Conservation (phyloP, 2,113 vertebrate genomes). For the Physeter macrocephalus region DNA sequence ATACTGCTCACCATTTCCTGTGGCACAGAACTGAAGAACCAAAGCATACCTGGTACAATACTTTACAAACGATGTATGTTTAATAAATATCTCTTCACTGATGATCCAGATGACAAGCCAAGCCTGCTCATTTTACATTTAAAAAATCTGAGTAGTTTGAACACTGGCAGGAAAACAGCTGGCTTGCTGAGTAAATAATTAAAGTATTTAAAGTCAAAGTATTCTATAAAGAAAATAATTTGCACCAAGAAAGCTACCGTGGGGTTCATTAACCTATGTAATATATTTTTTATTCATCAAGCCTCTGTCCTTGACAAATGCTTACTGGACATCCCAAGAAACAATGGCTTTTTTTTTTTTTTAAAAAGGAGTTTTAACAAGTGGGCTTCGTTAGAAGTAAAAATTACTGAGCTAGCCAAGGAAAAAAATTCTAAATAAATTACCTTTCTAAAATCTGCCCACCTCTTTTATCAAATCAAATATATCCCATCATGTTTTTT, state of each 20-base stretch:
- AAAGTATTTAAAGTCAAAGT: slow-evolving; percentile 27
- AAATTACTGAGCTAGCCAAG: neutral
- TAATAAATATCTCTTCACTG: slow-evolving; percentile 5
- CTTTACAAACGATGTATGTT: neutral
- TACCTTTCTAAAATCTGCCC: neutral
- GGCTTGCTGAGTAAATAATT: slow-evolving; percentile 31
- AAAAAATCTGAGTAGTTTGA: neutral
- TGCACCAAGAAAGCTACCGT: neutral
- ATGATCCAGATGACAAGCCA: neutral
- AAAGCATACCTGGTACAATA: neutral
- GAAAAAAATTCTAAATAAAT: neutral
- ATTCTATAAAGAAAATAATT: slow-evolving; percentile 16
- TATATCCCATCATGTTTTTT: neutral
- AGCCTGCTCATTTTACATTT: neutral
- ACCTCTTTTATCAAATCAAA: neutral
- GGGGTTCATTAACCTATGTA: neutral
- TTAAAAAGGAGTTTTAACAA: neutral
- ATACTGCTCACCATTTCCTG: neutral
- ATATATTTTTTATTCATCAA: neutral
- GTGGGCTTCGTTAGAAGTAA: neutral
- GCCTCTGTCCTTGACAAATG: neutral
- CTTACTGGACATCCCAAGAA: neutral
- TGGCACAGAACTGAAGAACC: neutral
- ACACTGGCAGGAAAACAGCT: neutral
- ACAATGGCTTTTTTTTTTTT: neutral